Conservation (phyloP, 2,113 vertebrate species). For the Anhinga anhinga region DNA sequence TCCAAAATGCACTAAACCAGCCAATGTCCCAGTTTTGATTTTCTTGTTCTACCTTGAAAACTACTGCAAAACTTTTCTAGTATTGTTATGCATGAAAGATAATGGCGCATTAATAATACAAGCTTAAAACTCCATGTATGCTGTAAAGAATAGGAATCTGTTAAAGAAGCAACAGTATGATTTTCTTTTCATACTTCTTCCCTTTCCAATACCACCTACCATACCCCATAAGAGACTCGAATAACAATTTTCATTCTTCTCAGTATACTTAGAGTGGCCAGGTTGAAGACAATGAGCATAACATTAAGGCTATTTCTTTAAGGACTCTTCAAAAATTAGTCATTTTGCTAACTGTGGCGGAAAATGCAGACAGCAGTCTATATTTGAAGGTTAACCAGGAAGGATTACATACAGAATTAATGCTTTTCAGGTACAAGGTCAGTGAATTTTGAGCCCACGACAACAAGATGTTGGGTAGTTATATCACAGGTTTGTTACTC, state of each 20-base stretch:
- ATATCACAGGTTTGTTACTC: background rate
- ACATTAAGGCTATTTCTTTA: background rate
- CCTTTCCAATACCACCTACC: background rate
- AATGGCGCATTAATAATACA: background rate
- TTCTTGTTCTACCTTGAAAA: background rate
- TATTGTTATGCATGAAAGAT: background rate
- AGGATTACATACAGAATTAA: background rate
- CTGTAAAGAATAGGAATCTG: background rate
- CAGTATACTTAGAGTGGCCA: background rate
- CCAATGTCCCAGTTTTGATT: background rate
- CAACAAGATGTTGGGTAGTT: background rate
- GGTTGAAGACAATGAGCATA: background rate
- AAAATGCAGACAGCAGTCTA: background rate
- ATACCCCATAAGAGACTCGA: background rate
- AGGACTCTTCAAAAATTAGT: background rate
- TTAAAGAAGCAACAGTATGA: background rate
- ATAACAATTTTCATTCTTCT: background rate
- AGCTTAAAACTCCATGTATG: background rate
- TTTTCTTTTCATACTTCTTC: background rate
- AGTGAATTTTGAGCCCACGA: background rate
- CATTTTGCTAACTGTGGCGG: background rate
- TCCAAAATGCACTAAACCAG: background rate
- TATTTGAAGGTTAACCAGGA: background rate
- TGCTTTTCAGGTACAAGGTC: background rate
- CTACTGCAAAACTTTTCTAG: background rate